Base-by-base conservation (phyloP, 2,113 vertebrate genomes). In the Coryphaenoides rupestris region DNA sequence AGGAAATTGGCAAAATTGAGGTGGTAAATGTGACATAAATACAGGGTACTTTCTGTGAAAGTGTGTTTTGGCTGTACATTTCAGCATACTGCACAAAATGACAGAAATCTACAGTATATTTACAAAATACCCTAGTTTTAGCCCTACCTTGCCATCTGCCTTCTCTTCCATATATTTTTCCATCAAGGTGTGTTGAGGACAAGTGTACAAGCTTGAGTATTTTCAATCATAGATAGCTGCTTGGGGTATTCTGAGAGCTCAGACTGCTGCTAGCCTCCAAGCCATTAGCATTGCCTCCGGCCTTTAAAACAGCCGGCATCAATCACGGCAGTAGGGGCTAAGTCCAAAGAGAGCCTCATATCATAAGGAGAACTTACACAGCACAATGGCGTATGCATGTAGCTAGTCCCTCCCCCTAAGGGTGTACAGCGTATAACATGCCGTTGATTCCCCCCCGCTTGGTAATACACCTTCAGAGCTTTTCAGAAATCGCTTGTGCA, bases 301-400 rank as follows among this genome's bases (percentile, higher is more conserved):
- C 9, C 7, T 40, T 40, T 40, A 40, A 12, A 40, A 71, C 74
- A 66, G 58, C 59, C 61, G 5, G 54, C 49, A 69, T 84, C 69
- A 68, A 60, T 79, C 66, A 76, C 55, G 15, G 19, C 19, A 46
- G 46, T 16, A 21, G 7, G 7, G 60, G 46, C 56, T 70, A 52
- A 81, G 55, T 55, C 46, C 53, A 40, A 19, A 65, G 57, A 60
- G 64, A 55, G 55, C 46, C 19, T 21, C 45, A 33, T 22, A 23
- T 49, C 21, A 46, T 7, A 2, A 19, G 40, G 55, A 45, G 73
- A 14, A 62, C 28, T 60, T 40, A 40, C 33, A 10, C 33, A 7
- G 33, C 33, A 40, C 33, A 40, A 40, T 40, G 33, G 33, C 33
- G 9, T 40, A 40, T 40, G 9, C 2, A 12, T 40, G 9, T 12